Conservation (phyloP, 1,140 invertebrate species). For the Drosophila sp. region DNA sequence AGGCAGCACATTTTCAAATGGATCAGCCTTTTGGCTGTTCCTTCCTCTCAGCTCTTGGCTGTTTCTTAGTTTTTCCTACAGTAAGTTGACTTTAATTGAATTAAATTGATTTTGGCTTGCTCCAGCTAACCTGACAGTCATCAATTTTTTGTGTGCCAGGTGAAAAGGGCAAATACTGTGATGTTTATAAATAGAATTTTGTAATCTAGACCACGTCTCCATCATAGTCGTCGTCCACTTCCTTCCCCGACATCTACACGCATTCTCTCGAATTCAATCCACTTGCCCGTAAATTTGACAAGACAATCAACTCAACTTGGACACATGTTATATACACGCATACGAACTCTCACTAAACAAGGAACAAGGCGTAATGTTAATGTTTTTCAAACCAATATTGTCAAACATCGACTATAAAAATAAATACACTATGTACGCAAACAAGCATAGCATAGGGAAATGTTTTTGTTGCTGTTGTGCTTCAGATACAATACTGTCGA, state of each 20-base stretch:
- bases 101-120: constrained; percentile 64
- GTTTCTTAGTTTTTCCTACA: constrained; percentile 50
- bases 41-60: constrained; percentile 30
- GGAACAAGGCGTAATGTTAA: constrained; percentile 45
- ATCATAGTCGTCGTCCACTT: neutral
- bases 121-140: constrained; percentile 45
- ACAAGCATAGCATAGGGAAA: too few relatives aligned
- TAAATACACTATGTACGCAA: constrained; percentile 36
- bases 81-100: constrained; percentile 60
- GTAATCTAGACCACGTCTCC: constrained; percentile 44
- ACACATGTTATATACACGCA: constrained; percentile 45
- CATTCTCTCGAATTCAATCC: constrained; percentile 11
- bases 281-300: constrained; percentile 59
- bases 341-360: constrained; percentile 11
- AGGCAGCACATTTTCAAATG: too few relatives aligned
- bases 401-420: constrained; percentile 60
- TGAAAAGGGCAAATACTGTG: constrained; percentile 35
- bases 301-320: constrained; percentile 63
- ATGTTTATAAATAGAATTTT: constrained; percentile 57
- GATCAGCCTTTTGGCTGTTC: constrained; percentile 37
- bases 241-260: neutral
- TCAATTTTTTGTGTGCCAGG: constrained; percentile 48
- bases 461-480: too few relatives aligned
- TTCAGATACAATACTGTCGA: too few relatives aligned
- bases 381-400: constrained; percentile 75